Conservation (phyloP, 1,140 invertebrate genomes). For the Euura lappo region DNA sequence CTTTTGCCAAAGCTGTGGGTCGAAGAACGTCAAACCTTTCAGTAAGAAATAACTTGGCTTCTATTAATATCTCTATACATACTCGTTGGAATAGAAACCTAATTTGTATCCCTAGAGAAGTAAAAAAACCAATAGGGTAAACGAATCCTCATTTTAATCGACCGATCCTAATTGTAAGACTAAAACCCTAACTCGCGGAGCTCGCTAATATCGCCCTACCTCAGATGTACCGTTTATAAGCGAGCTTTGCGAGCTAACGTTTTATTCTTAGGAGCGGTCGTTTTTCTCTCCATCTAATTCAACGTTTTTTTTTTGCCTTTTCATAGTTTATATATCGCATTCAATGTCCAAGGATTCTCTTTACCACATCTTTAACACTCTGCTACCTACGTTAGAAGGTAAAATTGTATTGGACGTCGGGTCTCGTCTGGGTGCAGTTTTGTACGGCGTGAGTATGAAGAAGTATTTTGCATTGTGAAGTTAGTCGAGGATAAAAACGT, state of each 20-base stretch:
- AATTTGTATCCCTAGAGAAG: not conserved
- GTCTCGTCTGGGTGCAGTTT: conserved; percentile 72
- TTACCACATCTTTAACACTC: conserved; percentile 68
- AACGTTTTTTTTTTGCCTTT: conserved; percentile 40
- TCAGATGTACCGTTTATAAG: not conserved
- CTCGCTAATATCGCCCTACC: no score
- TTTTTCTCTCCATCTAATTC: not conserved
- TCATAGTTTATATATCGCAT: conserved; percentile 70
- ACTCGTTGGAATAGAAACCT: no score
- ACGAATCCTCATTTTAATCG: no score
- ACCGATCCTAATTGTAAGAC: not conserved
- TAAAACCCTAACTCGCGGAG: no score
- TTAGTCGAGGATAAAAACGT: no score
- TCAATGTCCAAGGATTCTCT: conserved; percentile 69
- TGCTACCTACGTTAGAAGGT: conserved; percentile 65
- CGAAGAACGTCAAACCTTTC: conserved; percentile 63
- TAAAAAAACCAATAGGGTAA: no score
- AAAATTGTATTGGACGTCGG: conserved; percentile 74
- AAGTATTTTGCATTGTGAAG: not conserved
- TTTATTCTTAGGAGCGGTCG: no score
- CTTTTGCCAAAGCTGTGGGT: conserved; percentile 72
- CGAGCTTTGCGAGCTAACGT: no score
- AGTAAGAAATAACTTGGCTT: conserved; percentile 50
- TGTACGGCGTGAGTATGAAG: conserved; percentile 68
- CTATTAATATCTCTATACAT: not conserved